Conservation (phyloP, 2,113 vertebrate genomes). For the Psophia crepitans region DNA sequence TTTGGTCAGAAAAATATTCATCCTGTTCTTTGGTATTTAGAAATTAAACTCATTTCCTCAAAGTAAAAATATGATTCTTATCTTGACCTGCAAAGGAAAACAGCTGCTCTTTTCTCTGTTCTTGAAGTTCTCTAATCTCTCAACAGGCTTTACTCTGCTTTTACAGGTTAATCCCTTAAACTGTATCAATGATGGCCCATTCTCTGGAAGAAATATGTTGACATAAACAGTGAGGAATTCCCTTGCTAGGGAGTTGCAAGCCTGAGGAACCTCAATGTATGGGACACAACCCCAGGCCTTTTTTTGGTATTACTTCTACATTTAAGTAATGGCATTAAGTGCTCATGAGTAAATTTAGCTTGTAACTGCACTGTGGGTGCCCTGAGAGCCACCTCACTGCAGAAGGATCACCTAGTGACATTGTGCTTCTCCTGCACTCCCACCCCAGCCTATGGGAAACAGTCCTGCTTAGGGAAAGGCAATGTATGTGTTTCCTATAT, state of each 20-base stretch:
- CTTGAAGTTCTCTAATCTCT: background rate
- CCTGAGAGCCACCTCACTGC: background rate
- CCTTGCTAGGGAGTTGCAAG: background rate
- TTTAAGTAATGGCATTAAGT: background rate
- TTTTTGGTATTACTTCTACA: background rate
- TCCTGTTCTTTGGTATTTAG: background rate
- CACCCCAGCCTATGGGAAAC: background rate
- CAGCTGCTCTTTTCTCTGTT: background rate
- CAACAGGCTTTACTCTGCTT: background rate
- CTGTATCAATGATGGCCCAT: background rate
- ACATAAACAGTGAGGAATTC: background rate
- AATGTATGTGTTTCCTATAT: background rate
- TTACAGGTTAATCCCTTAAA: background rate
- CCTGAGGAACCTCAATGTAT: background rate
- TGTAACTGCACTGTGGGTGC: background rate
- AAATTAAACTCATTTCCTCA: constrained; percentile 42
- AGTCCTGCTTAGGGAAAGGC: background rate
- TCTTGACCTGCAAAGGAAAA: background rate
- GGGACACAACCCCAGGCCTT: background rate
- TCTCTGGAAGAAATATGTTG: background rate
- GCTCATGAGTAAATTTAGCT: background rate
- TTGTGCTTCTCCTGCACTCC: background rate
- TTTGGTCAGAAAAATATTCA: constrained; percentile 3
- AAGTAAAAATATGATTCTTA: constrained; percentile 20
- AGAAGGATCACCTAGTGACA: background rate